Conservation (phyloP, 2,113 vertebrate species). For the Colius striatus region DNA sequence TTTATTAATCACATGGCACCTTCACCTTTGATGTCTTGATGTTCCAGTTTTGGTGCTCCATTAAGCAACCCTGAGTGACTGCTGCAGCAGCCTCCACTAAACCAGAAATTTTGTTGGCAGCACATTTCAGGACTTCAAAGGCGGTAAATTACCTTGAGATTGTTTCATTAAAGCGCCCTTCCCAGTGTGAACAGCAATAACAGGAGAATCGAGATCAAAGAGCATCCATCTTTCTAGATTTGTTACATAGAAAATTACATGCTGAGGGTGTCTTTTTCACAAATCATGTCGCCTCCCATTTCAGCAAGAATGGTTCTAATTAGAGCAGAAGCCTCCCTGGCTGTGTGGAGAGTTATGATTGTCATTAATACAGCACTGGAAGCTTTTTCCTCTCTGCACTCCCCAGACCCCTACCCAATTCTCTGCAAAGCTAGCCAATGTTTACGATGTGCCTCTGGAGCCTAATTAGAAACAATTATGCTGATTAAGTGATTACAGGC, state of each 20-base stretch:
- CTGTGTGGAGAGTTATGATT: conserved; percentile 61
- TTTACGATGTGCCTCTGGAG: conserved; percentile 62
- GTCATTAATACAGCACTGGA: conserved; percentile 66
- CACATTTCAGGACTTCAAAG: conserved; percentile 81
- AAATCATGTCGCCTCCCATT: conserved; percentile 73
- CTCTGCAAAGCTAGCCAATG: background rate
- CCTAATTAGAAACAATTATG: conserved; percentile 79
- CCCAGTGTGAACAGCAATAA: conserved; percentile 73
- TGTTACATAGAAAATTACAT: conserved; percentile 68
- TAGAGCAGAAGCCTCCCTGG: conserved; percentile 64
- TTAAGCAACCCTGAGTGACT: conserved; percentile 72
- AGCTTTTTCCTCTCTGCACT: conserved; percentile 4
- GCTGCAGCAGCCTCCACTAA: conserved; percentile 75
- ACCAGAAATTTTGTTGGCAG: conserved; percentile 81
- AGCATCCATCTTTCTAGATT: conserved; percentile 71
- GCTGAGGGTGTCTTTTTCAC: conserved; percentile 69
- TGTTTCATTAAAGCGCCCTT: conserved; percentile 77
- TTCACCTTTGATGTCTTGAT: conserved; percentile 83
- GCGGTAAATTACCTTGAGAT: conserved; percentile 78
- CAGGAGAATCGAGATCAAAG: conserved; percentile 78
- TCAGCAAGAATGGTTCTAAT: conserved; percentile 73
- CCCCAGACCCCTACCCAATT: background rate
- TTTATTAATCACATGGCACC: conserved; percentile 79
- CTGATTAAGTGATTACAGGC: conserved; percentile 77
- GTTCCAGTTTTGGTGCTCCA: conserved; percentile 79